Evolutionary conservation across 2,797 vertebrate genomes (phyloP), one percentile per base, ranked within the genome.

Genomic region (Chiloscyllium punctatum): DNA sequence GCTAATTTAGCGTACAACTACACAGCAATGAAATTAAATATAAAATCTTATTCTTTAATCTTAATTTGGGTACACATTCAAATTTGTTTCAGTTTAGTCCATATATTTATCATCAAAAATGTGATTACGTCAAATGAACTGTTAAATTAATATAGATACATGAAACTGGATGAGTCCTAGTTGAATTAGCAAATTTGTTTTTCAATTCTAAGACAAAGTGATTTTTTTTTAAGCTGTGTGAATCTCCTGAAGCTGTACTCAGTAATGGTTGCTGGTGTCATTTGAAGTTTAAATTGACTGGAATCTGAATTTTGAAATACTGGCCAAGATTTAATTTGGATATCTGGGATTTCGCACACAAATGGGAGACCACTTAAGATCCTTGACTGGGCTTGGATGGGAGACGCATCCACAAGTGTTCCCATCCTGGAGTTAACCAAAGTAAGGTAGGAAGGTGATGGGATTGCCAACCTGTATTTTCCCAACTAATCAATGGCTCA

Each of bases 171-270:
- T 25, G 82, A 48, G 8, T 48, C 21, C 42, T 91, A 11, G 21
- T 68, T 92, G 66, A 66, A 92, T 68, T 92, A 92, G 62, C 66
- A 42, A 18, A 13, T 90, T 62, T 69, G n/a, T 92, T 92, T 66
- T 69, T 69, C 90, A 92, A 62, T 69, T 92, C 62, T 37, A 21
- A 68, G 62, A 68, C 23, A 23, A 42, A 42, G 21, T 69, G n/a
- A 69, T 69, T 33, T 66, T 48, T n/a, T 27, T 21, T 37, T 21
- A 42, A 68, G n/a, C 62, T 37, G n/a, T 92, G 62, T 68, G 62
- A 42, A 92, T 92, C 62, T 69, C n/a, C n/a, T 69, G 66, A 92
- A 92, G 90, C 66, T 92, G n/a, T 69, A n/a, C 91, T 91, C 33
- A 91, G 66, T 92, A 57, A 16, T 33, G 62, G 2, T 8, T 9